These are phyloP conservation scores for Lates japonicus DNA, from an alignment of 2,797 vertebrate genomes.

Conservation along the genomic window DNA sequence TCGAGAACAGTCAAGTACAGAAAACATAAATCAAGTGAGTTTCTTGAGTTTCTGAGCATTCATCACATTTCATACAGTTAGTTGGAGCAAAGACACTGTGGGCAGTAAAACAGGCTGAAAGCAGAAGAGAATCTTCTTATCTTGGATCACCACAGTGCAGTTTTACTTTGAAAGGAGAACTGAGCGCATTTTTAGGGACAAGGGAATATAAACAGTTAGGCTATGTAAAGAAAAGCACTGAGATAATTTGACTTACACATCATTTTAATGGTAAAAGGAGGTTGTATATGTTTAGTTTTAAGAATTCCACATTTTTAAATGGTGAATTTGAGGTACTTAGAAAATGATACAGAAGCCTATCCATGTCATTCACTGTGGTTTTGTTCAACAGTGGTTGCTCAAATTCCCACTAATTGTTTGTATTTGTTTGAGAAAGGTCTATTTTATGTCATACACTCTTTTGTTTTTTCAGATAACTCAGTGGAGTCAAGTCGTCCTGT, in stretches of 20 bases:
- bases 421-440: neutral
- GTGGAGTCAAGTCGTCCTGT: conserved; percentile 88
- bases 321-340: no score
- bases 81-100: neutral
- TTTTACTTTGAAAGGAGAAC: conserved; percentile 33
- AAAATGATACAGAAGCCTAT: neutral
- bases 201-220: neutral
- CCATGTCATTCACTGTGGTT: neutral
- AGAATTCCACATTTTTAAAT: neutral
- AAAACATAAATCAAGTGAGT: neutral
- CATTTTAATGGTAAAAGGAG: neutral
- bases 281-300: neutral
- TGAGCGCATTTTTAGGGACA: conserved; percentile 2
- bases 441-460: conserved; percentile 45
- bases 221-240: neutral
- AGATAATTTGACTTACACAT: neutral
- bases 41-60: conserved; percentile 1
- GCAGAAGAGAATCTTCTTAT: conserved; percentile 30
- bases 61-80: neutral
- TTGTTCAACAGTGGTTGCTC: neutral
- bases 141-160: neutral
- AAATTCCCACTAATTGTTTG: neutral
- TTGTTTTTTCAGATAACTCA: conserved; percentile 87
- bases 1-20: neutral
- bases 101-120: conserved; percentile 22